These are phyloP conservation scores for Microctonus hyperodae DNA, from an alignment of 2,888 invertebrate species.

Conservation along the genomic window DNA sequence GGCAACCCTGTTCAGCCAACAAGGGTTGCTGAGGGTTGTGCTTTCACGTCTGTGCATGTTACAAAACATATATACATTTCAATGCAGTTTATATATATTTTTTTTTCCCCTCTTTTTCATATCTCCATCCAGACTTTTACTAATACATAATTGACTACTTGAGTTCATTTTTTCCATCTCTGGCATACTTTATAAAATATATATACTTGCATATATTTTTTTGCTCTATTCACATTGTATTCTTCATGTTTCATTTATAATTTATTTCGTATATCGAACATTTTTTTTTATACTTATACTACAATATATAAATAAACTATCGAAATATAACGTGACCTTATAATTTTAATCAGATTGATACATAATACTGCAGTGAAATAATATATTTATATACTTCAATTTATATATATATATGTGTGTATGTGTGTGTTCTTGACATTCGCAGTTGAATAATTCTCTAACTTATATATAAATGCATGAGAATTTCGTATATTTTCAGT, in stretches of 20 bases:
- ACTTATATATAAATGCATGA: neutral
- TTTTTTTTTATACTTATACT: neutral
- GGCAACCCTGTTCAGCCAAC: slow-evolving; percentile 50
- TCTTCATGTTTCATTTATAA: neutral
- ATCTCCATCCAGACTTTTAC: neutral
- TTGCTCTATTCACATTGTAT: neutral
- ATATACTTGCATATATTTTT: neutral
- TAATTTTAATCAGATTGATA: neutral
- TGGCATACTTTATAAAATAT: no score
- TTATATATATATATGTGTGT: neutral
- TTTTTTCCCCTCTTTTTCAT: neutral
- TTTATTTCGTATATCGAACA: neutral
- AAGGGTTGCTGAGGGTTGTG: slow-evolving; percentile 42
- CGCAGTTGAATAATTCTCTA: neutral
- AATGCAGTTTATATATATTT: neutral
- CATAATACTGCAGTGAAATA: neutral
- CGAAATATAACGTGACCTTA: neutral
- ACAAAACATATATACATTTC: neutral
- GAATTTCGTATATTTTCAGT: neutral
- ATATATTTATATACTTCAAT: neutral
- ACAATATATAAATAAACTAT: neutral
- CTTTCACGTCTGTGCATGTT: neutral
- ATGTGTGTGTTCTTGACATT: neutral
- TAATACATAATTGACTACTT: neutral
- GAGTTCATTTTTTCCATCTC: neutral